A percentile compares a stretch with the other conserved stretches of the same genome.
Conservation (phyloP, 2,113 vertebrate species). For the Urocolius indicus region DNA sequence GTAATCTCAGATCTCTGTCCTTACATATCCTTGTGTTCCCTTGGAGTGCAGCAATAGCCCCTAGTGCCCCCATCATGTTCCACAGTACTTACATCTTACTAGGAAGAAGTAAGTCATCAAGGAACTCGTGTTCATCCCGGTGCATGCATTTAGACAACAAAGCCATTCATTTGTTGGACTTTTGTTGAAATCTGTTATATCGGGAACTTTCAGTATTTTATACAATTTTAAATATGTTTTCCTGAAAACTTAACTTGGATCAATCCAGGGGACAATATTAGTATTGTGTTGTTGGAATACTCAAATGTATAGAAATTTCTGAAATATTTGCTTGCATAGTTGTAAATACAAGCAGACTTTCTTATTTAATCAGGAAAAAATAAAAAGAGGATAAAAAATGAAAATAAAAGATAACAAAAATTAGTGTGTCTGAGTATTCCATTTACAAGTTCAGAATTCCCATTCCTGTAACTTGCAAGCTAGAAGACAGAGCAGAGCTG, state of each 20-base stretch:
- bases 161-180: background rate
- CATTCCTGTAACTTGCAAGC: background rate
- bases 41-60: fast-evolving
- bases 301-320: background rate
- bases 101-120: background rate
- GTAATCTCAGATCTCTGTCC: background rate
- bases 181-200: background rate
- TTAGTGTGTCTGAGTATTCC: background rate
- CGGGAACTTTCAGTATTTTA: background rate
- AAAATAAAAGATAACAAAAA: background rate
- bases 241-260: background rate
- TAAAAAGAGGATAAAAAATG: fast-evolving
- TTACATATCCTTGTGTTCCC: background rate
- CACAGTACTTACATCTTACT: background rate
- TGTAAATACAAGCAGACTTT: background rate
- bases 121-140: background rate
- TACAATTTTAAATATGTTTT: background rate
- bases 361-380: background rate
- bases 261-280: background rate
- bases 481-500: background rate
- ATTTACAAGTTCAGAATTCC: background rate
- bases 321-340: background rate
- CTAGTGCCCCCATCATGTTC: background rate
- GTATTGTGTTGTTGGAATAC: background rate
- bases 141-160: background rate